Evolutionary conservation across 2,797 vertebrate species (phyloP), one percentile per base, ranked within the genome.

Genomic region (Anabacerthia variegaticeps): DNA sequence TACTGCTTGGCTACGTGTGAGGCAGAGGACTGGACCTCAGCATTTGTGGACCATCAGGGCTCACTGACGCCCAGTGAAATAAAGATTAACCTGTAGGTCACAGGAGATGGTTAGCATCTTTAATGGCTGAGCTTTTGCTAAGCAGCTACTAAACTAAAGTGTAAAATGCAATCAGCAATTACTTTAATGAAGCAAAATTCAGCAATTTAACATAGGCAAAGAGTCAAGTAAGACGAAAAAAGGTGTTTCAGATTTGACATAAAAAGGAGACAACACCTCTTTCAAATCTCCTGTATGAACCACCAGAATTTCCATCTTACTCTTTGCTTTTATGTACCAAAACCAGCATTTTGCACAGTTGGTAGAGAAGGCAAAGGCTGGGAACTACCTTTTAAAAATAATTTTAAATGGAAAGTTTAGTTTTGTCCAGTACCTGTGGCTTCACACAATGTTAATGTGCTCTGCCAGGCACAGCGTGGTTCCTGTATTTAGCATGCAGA

Each of bases 141-240:
- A 90, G 88, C 43, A 86, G 71, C 74, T 88, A 78, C 48, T 65
- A 75, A 88, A 76, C 36, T 86, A 3, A 93, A 89, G 54, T 82
- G 65, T 86, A 92, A 94, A 95, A 96, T 73, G 74, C 78, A 93
- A 89, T 90, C 89, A 95, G 87, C 85, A 91, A 78, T 88, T 91
- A 96, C 94, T 87, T 92, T 93, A 97, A 96, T 78, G 85, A 96
- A 95, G 91, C 52, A 93, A 87, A 95, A 93, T 55, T 82, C 67
- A 63, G 69, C 75, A 85, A 94, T 91, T 96, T 95, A 94, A 90
- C 4, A 3, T 9, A 89, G 56, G 49, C 59, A 96, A 92, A 44
- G 59, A 73, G 32, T 58, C 74, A 90, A 87, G 36, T 23, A 71
- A 79, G 24, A 56, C 9, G 15, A 12, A 9, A 36, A 67, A 82